Base-by-base conservation (phyloP, 1,140 invertebrate species). In the Heliconius himera region DNA sequence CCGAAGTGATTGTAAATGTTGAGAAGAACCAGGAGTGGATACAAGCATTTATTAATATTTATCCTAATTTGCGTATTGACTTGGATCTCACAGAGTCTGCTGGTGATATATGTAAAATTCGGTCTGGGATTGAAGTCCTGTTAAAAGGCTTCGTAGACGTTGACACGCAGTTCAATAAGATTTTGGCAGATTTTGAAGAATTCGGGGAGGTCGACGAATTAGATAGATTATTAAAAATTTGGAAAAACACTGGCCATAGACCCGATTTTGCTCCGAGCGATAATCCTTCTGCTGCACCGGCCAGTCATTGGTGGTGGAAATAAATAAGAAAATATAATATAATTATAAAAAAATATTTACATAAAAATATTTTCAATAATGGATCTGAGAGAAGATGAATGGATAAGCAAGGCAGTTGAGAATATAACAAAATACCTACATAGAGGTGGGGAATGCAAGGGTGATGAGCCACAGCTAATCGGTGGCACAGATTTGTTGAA, bases 221-320 rank as follows among this genome's bases (percentile, higher is more conserved):
- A 20, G 84, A 87, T 60, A 56, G 81, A 38, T 79, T 82, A 41
- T 78, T 87, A 75, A 84, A 81, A 36, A 41, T 85, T 22, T 85
- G 85, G 85, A 70, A 76, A n/a, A 70, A 82, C 29, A 82, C 79
- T 22, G 83, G 81, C 3, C 83, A 85, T 76, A 84, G 82, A 13
- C 85, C 84, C 18, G 73, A 82, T 70, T 87, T 83, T 51, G 81
- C 36, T 51, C 54, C 81, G 20, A 72, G 49, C 33, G 78, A 83
- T 33, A 72, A 73, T 13, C 76, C 56, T 56, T 5, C 71, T 18
- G 54, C 51, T 54, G 66, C 71, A 20, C 82, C 74, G 1, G 2
- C 41, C 8, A 66, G 49, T 18, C 85, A 84, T 75, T 87, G 85
- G 85, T 85, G 85, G 84, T 87, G 84, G 84, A 74, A 56, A 56